A percentile compares a stretch with the other conserved stretches of the same genome.
Conservation (phyloP, 1,140 invertebrate species). For the Drosophila ogumai region DNA sequence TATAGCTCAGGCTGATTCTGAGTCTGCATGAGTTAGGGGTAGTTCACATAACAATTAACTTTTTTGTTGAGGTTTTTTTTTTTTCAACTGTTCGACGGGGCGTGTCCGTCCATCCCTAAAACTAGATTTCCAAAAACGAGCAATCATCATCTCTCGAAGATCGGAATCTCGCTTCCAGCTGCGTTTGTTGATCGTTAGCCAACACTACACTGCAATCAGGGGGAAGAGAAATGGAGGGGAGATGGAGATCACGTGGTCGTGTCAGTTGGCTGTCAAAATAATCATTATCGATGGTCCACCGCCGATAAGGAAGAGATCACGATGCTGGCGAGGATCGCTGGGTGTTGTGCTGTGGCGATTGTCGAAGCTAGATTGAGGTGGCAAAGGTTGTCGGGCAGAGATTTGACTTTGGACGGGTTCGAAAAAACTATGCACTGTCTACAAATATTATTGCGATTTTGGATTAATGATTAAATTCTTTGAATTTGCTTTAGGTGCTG, state of each 20-base stretch:
- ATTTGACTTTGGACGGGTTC: conserved; percentile 30
- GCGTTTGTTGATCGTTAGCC: conserved; percentile 54
- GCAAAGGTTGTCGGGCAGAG: conserved; percentile 29
- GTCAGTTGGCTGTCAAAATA: conserved; percentile 72
- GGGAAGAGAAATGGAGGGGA: neutral
- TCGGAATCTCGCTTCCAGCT: conserved; percentile 37
- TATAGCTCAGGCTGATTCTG: neutral
- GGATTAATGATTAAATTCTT: neutral
- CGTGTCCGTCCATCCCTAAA: conserved; percentile 49
- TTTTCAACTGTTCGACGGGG: conserved; percentile 24
- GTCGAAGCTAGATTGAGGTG: conserved; percentile 17
- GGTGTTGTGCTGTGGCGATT: conserved; percentile 11
- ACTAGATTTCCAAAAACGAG: conserved; percentile 49
- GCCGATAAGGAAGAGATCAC: conserved; percentile 35
- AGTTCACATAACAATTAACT: conserved; percentile 71
- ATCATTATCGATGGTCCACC: conserved; percentile 44
- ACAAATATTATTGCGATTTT: neutral
- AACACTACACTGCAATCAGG: conserved; percentile 48
- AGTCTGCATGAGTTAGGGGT: conserved; percentile 35
- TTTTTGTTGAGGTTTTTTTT: conserved; percentile 64
- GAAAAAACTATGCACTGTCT: neutral
- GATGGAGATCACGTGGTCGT: conserved; percentile 38
- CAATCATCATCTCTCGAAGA: conserved; percentile 28
- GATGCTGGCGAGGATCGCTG: conserved; percentile 32
- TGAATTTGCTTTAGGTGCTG: neutral